A percentile compares a stretch with the other conserved stretches of the same genome.
Evolutionary conservation across 2,113 vertebrate species (phyloP).

Genomic region (Poeciliopsis prolifica): DNA sequence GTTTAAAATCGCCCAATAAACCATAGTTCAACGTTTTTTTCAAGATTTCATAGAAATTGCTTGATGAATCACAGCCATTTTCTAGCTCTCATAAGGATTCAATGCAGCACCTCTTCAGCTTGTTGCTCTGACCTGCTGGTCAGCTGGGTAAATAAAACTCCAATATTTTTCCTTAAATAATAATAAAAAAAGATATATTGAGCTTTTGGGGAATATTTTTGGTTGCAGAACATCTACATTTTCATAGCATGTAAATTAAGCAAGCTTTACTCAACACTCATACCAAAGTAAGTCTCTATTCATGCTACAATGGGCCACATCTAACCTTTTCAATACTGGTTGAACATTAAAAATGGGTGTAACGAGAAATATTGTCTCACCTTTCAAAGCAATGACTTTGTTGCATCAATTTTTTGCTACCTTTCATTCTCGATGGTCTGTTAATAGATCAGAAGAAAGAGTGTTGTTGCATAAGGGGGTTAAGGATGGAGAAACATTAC

Average conservation of each 20-base stretch:
- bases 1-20: neutral
- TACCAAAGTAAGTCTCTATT: neutral
- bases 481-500: slow-evolving; percentile 61
- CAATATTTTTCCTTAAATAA: neutral
- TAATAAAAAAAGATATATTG: neutral
- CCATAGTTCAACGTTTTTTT: neutral
- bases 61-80: neutral
- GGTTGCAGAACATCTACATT: neutral
- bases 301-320: neutral
- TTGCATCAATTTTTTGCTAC: slow-evolving; percentile 37
- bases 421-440: slow-evolving; percentile 65
- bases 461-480: slow-evolving; percentile 58
- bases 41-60: neutral
- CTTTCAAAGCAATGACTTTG: slow-evolving; percentile 64
- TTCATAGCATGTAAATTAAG: neutral
- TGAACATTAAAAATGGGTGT: too few relatives aligned
- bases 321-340: neutral
- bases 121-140: neutral
- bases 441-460: slow-evolving; percentile 62
- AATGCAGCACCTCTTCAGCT: neutral
- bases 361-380: slow-evolving; percentile 35
- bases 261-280: neutral
- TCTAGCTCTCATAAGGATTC: neutral
- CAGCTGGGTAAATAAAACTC: neutral
- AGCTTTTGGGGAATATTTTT: neutral